phyloP scores from a whole-genome alignment of 2,113 vertebrate species.

The Crotalus tigris region DNA sequence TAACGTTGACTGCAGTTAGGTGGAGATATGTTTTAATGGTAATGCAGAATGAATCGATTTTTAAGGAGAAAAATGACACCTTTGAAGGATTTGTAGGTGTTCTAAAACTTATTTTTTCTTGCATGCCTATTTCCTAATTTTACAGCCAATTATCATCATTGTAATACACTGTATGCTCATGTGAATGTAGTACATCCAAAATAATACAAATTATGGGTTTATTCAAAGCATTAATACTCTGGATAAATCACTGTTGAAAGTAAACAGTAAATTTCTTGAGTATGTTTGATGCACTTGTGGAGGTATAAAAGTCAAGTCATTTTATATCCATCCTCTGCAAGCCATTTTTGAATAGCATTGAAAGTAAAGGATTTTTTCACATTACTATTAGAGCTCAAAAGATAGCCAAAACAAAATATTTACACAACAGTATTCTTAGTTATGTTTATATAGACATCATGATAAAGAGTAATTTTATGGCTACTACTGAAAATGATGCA shows the following conservation, averaged over 20 bases:
- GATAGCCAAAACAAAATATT: conserved; percentile 29
- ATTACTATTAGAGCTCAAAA: conserved; percentile 22
- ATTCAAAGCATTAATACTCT: not conserved
- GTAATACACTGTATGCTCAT: not conserved
- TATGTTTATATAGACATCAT: not conserved
- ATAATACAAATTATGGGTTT: not conserved
- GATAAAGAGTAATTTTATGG: not conserved
- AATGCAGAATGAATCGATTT: not conserved
- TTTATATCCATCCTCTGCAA: conserved; percentile 16
- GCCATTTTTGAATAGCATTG: not conserved
- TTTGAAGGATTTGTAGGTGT: not conserved
- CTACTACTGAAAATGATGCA: not conserved
- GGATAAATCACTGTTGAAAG: not conserved
- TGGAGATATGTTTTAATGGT: not conserved
- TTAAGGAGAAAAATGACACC: not conserved
- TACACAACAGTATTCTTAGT: conserved; percentile 9
- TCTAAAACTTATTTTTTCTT: not conserved
- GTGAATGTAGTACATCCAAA: not conserved
- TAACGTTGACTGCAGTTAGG: not conserved
- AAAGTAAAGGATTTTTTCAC: not conserved
- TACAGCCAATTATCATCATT: not conserved
- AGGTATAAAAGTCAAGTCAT: not conserved
- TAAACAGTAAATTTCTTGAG: not conserved
- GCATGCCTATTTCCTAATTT: not conserved
- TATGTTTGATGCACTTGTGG: not conserved